Percentiles rank a stretch among this genome's conserved stretches.
These are phyloP conservation scores for Drosophila mayaguana DNA, from an alignment of 2,888 invertebrate species.

Conservation along the genomic window DNA sequence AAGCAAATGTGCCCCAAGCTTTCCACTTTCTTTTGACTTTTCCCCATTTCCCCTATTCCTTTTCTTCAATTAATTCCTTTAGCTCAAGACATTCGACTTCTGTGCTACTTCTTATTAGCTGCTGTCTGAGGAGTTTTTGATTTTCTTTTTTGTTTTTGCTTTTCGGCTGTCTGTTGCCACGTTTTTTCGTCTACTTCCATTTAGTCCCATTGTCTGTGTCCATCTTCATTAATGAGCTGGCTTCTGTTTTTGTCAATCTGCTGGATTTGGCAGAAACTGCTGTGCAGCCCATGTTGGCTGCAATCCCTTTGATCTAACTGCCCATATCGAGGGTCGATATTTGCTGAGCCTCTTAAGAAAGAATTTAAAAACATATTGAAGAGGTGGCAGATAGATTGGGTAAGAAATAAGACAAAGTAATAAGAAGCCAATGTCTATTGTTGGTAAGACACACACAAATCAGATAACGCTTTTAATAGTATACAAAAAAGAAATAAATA, in stretches of 20 bases:
- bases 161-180: constrained; percentile 18
- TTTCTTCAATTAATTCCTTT: constrained; percentile 71
- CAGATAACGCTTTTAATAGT: too few relatives aligned
- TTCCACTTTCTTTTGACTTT: constrained; percentile 15
- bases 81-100: constrained; percentile 59
- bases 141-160: background rate
- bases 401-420: background rate
- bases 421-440: background rate
- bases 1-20: constrained; percentile 50
- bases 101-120: constrained; percentile 61
- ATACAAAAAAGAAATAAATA: too few relatives aligned
- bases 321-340: constrained; percentile 43
- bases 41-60: constrained; percentile 14
- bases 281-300: constrained; percentile 28
- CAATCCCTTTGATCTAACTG: constrained; percentile 48
- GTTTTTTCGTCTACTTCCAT: constrained; percentile 11
- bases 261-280: constrained; percentile 43
- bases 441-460: too few relatives aligned
- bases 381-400: background rate
- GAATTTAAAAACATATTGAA: background rate
- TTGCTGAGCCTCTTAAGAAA: background rate
- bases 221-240: constrained; percentile 57
- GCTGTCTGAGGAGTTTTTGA: constrained; percentile 37
- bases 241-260: constrained; percentile 23
- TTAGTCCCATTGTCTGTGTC: constrained; percentile 42